Conservation (phyloP, 2,797 vertebrate genomes). For the Tadarida brasiliensis region DNA sequence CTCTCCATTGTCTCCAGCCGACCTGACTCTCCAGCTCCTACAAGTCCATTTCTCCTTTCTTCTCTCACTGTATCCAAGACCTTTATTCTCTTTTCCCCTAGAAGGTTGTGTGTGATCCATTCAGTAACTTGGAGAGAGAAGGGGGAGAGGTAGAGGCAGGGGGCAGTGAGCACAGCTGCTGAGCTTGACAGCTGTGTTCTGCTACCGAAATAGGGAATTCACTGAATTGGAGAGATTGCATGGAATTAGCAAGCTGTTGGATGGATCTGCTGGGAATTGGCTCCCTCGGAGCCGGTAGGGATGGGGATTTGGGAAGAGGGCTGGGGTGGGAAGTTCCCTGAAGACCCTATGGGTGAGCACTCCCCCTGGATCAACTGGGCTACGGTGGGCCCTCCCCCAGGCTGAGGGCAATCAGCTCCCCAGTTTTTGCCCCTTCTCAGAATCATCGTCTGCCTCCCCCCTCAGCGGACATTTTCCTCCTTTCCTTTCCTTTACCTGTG, state of each 20-base stretch:
- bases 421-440: background rate
- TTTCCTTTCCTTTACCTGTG: conserved; percentile 78
- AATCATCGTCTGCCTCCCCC: conserved; percentile 17
- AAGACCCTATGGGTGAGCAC: background rate
- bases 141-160: conserved; percentile 15
- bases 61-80: background rate
- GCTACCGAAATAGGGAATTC: conserved; percentile 74
- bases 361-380: background rate
- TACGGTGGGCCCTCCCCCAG: background rate
- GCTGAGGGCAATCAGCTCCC: background rate
- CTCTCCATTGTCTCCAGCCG: background rate
- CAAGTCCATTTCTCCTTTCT: background rate
- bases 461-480: conserved; percentile 26
- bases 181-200: conserved; percentile 75
- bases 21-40: background rate
- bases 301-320: background rate
- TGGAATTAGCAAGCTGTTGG: conserved; percentile 75
- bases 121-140: conserved; percentile 62
- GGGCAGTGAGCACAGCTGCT: conserved; percentile 75
- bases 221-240: conserved; percentile 72
- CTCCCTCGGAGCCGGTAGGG: background rate
- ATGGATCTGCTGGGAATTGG: conserved; percentile 30
- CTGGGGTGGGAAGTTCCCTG: background rate
- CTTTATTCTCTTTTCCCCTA: background rate
- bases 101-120: conserved; percentile 56